Base-by-base conservation (phyloP, 2,888 invertebrate species). In the Dysmachus trigonus region DNA sequence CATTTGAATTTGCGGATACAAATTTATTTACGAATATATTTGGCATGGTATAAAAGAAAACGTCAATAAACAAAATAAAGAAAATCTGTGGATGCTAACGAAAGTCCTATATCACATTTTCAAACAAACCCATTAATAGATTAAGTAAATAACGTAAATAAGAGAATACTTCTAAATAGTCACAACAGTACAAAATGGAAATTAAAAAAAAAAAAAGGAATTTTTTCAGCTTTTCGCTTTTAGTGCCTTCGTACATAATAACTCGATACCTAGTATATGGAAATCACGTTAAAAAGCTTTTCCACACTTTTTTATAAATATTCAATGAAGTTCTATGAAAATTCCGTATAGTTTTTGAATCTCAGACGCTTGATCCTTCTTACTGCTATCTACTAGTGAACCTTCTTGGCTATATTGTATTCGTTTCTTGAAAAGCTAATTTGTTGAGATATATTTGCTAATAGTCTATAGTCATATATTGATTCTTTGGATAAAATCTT, bases 61-160 rank as follows among this genome's bases (percentile, higher is more conserved):
- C 27, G 10, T 22, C 6, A 41, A 41, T 18, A 35, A 35, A 76
- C 13, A 33, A 76, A 76, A 76, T 76, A 77, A 22, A 77, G 33
- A 41, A 33, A 77, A 51, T 47, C 30, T 41, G 27, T 30, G 47
- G 27, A 22, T 27, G 30, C 77, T 77, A 77, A 77, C 41, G 47
- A 41, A 77, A 41, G 38, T 4, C 7, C 7, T 77, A 77, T 77
- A 77, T 77, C 77, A 77, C 77, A 77, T 77, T 27, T 77, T 77
- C 47, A 35, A 62, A 62, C 62, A 62, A 62, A 22, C 27, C 27
- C 22, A 62, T 62, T 27, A 27, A 62, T 62, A 53, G 53, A 18
- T 53, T 53, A 62, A 62, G 62, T 62, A 62, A 27, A 62, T 22
- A 3, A 13, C 13, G 22, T 62, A 62, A 62, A 62, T 62, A 62